A percentile compares a stretch with the other conserved stretches of the same genome.
phyloP scores from a whole-genome alignment of 2,797 vertebrate species.

The Vireo griseus region DNA sequence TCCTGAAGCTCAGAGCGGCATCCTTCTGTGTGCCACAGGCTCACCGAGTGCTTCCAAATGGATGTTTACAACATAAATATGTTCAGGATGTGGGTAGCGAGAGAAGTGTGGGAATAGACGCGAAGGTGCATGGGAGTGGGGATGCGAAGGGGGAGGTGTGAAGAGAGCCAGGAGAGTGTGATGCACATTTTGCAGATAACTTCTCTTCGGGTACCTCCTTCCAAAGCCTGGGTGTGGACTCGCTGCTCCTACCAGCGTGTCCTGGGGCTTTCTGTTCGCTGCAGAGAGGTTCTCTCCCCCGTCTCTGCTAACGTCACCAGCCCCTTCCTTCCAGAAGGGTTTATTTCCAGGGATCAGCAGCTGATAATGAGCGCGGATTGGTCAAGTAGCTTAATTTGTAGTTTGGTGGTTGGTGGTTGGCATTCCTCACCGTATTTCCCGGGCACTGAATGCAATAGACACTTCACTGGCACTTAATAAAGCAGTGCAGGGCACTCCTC shows the following conservation, averaged over 20 bases:
- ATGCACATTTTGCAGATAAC: conserved; percentile 65
- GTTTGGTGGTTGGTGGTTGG: conserved; percentile 4
- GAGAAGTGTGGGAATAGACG: conserved; percentile 64
- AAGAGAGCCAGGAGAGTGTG: conserved; percentile 64
- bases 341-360: background rate
- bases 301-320: rapidly evolving
- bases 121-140: conserved; percentile 63
- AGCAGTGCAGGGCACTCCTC: conserved; percentile 48
- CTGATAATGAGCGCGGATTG: background rate
- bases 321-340: background rate
- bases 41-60: conserved; percentile 35
- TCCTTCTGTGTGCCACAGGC: conserved; percentile 32
- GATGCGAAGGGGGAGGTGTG: conserved; percentile 61
- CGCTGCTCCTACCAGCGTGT: background rate
- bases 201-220: conserved; percentile 32
- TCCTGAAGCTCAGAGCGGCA: conserved; percentile 20
- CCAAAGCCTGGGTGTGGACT: conserved; percentile 31
- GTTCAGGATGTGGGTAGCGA: conserved; percentile 66
- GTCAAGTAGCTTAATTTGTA: conserved; percentile 17
- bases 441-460: conserved; percentile 36
- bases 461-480: conserved; percentile 70
- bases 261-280: background rate
- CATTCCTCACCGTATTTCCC: conserved; percentile 10
- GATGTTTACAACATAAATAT: conserved; percentile 67
- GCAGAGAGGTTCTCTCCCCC: background rate